A percentile compares a stretch with the other conserved stretches of the same genome.
These are phyloP conservation scores for Drosophila rhopaloa DNA, from an alignment of 1,140 invertebrate species.

Conservation along the genomic window DNA sequence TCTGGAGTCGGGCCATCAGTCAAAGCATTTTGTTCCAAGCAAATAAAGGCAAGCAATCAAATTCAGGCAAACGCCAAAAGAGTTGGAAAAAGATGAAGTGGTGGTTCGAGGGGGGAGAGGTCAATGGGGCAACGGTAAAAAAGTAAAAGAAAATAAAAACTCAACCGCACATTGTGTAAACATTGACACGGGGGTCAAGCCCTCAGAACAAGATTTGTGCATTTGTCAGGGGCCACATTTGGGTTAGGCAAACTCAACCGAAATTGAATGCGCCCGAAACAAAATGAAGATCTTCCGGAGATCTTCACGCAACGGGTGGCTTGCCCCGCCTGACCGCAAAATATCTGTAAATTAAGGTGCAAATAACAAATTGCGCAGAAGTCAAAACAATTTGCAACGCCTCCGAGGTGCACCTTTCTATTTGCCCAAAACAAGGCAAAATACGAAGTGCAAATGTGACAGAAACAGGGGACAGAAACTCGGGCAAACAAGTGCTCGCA, in stretches of 20 bases:
- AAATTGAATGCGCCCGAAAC: slow-evolving; percentile 34
- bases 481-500: slow-evolving; percentile 20
- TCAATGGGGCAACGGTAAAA: slow-evolving; percentile 60
- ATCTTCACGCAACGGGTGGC: slow-evolving; percentile 29
- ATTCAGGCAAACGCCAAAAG: slow-evolving; percentile 70
- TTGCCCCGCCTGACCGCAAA: slow-evolving; percentile 61
- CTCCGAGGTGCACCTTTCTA: slow-evolving; percentile 54
- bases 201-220: slow-evolving; percentile 70
- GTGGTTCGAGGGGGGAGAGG: slow-evolving; percentile 25
- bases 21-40: slow-evolving; percentile 76
- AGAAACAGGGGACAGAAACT: slow-evolving; percentile 26
- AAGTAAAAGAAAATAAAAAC: slow-evolving; percentile 52
- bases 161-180: slow-evolving; percentile 54
- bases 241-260: slow-evolving; percentile 38
- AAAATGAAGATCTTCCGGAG: slow-evolving; percentile 34
- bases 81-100: slow-evolving; percentile 12
- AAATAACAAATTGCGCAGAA: slow-evolving; percentile 63
- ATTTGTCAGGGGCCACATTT: slow-evolving; percentile 62
- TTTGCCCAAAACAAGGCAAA: slow-evolving; percentile 43
- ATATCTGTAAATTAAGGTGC: slow-evolving; percentile 75
- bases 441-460: slow-evolving; percentile 60
- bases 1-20: slow-evolving; percentile 59
- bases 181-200: slow-evolving; percentile 56
- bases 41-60: slow-evolving; percentile 78
- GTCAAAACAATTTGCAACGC: slow-evolving; percentile 49